Percentiles rank a stretch among this genome's conserved stretches.
These are phyloP conservation scores for Cottus gobio DNA, from an alignment of 2,113 vertebrate species.

Conservation along the genomic window DNA sequence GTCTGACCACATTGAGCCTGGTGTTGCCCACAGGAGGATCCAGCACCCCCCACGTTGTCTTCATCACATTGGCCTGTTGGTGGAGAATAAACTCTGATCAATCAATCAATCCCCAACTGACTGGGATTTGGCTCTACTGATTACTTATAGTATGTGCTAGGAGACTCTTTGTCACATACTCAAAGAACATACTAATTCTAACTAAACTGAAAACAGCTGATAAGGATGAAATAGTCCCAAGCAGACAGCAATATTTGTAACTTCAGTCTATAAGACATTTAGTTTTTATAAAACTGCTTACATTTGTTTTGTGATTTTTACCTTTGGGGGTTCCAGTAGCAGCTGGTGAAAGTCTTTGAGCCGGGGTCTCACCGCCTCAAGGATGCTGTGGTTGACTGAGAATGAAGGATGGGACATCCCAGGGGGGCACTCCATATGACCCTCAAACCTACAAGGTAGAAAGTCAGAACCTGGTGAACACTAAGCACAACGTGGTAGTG, in stretches of 20 bases:
- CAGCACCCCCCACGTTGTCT: slow-evolving; percentile 96
- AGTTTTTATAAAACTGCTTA: background rate
- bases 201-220: background rate
- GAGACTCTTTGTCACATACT: background rate
- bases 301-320: slow-evolving; percentile 58
- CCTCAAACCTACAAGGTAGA: slow-evolving; percentile 90
- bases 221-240: background rate
- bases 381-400: slow-evolving; percentile 93
- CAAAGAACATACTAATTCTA: background rate
- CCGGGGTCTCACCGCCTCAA: slow-evolving; percentile 94
- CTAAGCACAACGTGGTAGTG: background rate
- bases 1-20: slow-evolving; percentile 92
- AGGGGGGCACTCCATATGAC: slow-evolving; percentile 96
- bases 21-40: slow-evolving; percentile 98
- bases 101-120: slow-evolving; percentile 1
- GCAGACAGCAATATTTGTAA: background rate
- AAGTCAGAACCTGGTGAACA: background rate
- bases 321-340: slow-evolving; percentile 96
- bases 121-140: background rate
- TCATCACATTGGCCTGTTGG: slow-evolving; percentile 92
- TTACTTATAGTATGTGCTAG: too few relatives aligned
- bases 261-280: background rate
- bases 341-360: slow-evolving; percentile 97
- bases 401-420: slow-evolving; percentile 94
- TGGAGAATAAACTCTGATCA: slow-evolving; percentile 20